These are phyloP conservation scores for Oxyura jamaicensis DNA, from an alignment of 2,113 vertebrate genomes.

Conservation along the genomic window DNA sequence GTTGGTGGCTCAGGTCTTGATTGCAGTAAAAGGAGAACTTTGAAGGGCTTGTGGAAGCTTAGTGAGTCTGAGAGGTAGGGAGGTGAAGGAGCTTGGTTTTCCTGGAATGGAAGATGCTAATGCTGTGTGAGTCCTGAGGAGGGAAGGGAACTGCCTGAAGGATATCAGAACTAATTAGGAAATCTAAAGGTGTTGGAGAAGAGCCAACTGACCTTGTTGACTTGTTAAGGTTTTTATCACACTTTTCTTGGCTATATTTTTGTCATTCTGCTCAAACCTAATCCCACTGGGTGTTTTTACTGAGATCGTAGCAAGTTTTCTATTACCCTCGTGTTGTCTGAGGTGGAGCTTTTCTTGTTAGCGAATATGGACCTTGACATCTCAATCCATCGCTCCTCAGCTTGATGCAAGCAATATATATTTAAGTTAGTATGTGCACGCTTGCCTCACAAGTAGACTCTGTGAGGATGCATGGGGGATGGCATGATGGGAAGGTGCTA, in stretches of 20 bases:
- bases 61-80: not conserved
- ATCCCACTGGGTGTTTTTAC: not conserved
- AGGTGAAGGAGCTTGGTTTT: not conserved
- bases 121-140: not conserved
- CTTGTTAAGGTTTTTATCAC: conserved; percentile 21
- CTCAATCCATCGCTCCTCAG: not conserved
- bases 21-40: not conserved
- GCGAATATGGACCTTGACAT: not conserved
- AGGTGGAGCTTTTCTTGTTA: not conserved
- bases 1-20: not conserved
- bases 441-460: not conserved
- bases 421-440: not conserved
- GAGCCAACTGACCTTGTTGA: conserved; percentile 5
- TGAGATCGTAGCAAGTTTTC: not conserved
- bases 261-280: not conserved
- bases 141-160: not conserved
- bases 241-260: not conserved
- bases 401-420: not conserved
- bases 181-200: not conserved
- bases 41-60: not conserved
- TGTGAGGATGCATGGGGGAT: fast-evolving
- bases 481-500: fast-evolving
- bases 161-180: not conserved
- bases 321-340: not conserved
- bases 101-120: not conserved